Conservation (phyloP, 2,797 vertebrate genomes). For the Gastrophryne carolinensis region DNA sequence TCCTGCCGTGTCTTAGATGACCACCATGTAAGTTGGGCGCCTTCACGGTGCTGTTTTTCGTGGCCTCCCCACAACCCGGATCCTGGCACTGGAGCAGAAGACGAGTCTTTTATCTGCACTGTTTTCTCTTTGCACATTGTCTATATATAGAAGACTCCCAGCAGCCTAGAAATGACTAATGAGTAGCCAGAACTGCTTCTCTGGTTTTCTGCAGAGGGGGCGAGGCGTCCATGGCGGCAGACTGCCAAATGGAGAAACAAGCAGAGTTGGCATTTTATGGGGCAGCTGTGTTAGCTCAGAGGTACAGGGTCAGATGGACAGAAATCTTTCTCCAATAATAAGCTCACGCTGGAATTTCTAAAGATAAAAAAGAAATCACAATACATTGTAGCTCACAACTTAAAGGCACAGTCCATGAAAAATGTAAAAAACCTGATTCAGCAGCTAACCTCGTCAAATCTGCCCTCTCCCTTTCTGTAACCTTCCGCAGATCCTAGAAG, state of each 20-base stretch:
- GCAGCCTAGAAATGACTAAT: conserved; percentile 39
- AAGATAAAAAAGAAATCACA: conserved; percentile 8
- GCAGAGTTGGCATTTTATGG: conserved; percentile 39
- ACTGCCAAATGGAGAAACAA: conserved; percentile 35
- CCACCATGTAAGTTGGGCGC: too few relatives aligned
- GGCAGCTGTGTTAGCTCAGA: conserved; percentile 39
- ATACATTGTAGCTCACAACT: too few relatives aligned
- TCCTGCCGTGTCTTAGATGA: too few relatives aligned
- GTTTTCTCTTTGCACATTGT: conserved; percentile 7
- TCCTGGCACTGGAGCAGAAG: not conserved
- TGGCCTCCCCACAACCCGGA: not conserved
- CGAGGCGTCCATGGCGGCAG: conserved; percentile 7
- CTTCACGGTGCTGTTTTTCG: too few relatives aligned
- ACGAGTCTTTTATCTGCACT: conserved; percentile 11
- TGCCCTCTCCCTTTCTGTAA: too few relatives aligned
- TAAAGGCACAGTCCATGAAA: too few relatives aligned
- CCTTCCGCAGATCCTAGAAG: too few relatives aligned
- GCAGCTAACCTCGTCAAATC: too few relatives aligned
- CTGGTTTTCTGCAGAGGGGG: not conserved
- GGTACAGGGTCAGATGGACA: conserved; percentile 48
- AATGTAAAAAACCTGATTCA: too few relatives aligned
- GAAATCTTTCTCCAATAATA: conserved; percentile 28
- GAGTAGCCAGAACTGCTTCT: conserved; percentile 19
- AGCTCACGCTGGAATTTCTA: conserved; percentile 23
- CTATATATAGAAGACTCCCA: conserved; percentile 35